Percentiles rank a stretch among this genome's conserved stretches.
phyloP scores from a whole-genome alignment of 2,113 vertebrate genomes.

The Gadus macrocephalus region DNA sequence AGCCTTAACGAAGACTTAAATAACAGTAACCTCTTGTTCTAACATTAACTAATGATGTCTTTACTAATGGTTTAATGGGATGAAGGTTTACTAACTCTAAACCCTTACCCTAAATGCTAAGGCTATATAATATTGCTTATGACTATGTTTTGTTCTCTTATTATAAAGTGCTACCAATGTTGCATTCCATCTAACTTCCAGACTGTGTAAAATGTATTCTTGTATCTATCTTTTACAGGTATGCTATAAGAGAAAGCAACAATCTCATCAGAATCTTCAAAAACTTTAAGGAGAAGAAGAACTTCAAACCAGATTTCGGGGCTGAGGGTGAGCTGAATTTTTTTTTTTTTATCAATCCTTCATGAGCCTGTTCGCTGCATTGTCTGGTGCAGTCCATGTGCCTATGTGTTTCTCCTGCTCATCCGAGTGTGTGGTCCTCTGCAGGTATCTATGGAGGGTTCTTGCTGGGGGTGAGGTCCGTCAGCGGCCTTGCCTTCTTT shows the following conservation, averaged over 20 bases:
- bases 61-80: too few relatives aligned
- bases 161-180: not conserved
- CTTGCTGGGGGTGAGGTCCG: constrained; percentile 85
- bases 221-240: constrained; percentile 61
- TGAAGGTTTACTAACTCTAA: too few relatives aligned
- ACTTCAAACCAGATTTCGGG: constrained; percentile 92
- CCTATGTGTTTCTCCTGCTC: not conserved
- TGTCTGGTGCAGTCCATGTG: not conserved
- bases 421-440: not conserved
- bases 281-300: constrained; percentile 94
- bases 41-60: too few relatives aligned
- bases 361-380: not conserved
- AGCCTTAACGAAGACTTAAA: not conserved
- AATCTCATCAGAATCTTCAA: constrained; percentile 92
- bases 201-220: not conserved
- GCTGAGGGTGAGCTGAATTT: constrained; percentile 50
- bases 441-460: constrained; percentile 90
- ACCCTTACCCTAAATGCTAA: too few relatives aligned
- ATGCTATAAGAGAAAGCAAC: constrained; percentile 87
- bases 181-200: too few relatives aligned
- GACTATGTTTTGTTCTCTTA: too few relatives aligned
- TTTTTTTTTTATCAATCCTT: not conserved
- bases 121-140: too few relatives aligned
- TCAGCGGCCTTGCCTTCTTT: constrained; percentile 87
- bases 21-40: too few relatives aligned